Base-by-base conservation (phyloP, 2,113 vertebrate species). In the Gasterosteus nipponicus region DNA sequence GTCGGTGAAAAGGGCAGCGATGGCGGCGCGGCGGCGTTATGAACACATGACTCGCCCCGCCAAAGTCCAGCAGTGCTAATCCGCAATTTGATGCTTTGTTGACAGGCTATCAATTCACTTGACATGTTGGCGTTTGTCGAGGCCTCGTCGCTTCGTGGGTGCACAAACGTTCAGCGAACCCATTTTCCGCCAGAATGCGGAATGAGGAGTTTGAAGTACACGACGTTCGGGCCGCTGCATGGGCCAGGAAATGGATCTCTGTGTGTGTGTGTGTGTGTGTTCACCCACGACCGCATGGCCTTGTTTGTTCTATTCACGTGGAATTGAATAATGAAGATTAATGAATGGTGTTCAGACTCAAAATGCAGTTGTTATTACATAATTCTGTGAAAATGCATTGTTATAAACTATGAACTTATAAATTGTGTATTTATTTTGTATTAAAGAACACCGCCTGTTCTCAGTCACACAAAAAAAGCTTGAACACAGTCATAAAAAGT, bases 51-150 rank as follows among this genome's bases (percentile, higher is more conserved):
- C 80, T 82, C n/a, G 56, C 12, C 82, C 91, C 84, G 86, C 78
- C 72, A 75, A 51, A 87, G 74, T 70, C 63, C 3, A 73, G 57
- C 72, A 63, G 58, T 42, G 31, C 69, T 86, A 80, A 89, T 82
- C 71, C 84, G 42, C 8, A 39, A 78, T 79, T 84, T 42, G 76
- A 81, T 75, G 87, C 81, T 26, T 26, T 33, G 31, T 26, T 89
- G 91, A 83, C 91, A 87, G 85, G 68, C 83, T 56, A 84, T 82
- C 89, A 89, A 84, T 86, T 91, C 82, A 84, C 88, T 87, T 82
- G 85, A 85, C 84, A 58, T 79, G 81, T 82, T 73, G 22, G 22
- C 82, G 78, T 85, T 82, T 82, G 89, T 87, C 82, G 67, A n/a
- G 77, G 70, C 67, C 80, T 78, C 84, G 84, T 87, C 75, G 83